phyloP scores from a whole-genome alignment of 2,113 vertebrate species.

The Suricata suricatta region DNA sequence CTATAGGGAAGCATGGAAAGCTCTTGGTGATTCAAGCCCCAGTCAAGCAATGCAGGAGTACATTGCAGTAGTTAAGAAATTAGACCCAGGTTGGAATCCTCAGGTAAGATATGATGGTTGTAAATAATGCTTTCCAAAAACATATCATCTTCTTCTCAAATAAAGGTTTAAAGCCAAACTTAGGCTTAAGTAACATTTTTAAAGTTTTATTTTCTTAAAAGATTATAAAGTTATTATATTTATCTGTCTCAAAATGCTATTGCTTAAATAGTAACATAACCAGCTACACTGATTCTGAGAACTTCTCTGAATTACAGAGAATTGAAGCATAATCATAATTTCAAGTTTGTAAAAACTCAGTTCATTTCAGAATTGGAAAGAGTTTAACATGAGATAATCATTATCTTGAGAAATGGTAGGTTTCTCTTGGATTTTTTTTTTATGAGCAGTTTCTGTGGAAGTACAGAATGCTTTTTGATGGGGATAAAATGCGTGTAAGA shows the following conservation, averaged over 20 bases:
- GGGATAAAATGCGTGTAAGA: not conserved
- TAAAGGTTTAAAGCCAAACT: constrained; percentile 3
- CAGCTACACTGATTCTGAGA: not conserved
- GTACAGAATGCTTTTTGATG: not conserved
- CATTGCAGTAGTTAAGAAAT: constrained; percentile 90
- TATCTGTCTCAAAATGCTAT: not conserved
- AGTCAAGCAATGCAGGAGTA: constrained; percentile 97
- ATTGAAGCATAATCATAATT: not conserved
- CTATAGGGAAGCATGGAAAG: constrained; percentile 97
- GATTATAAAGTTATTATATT: constrained; percentile 28
- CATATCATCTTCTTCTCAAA: not conserved
- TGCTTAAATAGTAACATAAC: constrained; percentile 13
- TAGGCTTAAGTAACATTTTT: constrained; percentile 5
- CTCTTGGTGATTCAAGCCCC: constrained; percentile 91
- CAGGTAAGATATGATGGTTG: constrained; percentile 86
- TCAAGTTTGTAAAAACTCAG: not conserved
- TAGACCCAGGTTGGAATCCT: constrained; percentile 93
- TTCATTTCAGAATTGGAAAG: constrained; percentile 48
- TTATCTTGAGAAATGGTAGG: constrained; percentile 12
- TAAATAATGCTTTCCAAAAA: not conserved
- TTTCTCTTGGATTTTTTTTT: not conserved
- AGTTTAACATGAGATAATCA: constrained; percentile 11
- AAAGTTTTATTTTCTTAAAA: constrained; percentile 50
- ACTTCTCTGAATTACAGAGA: not conserved
- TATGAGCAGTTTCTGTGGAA: not conserved